Base-by-base conservation (phyloP, 2,888 invertebrate species). In the Ormyrus thymus region DNA sequence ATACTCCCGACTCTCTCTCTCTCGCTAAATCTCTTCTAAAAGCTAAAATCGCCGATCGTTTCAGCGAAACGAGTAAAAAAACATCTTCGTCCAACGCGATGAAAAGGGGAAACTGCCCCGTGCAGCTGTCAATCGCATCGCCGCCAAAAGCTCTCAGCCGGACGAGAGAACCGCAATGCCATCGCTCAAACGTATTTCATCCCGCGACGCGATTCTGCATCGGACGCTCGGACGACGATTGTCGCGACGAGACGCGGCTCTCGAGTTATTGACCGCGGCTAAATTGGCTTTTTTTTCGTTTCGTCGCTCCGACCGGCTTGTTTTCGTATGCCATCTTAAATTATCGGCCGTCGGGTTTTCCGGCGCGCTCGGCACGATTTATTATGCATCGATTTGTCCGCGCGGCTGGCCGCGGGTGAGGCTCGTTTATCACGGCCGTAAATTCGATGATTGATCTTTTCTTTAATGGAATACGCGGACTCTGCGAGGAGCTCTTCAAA, bases 381-480 rank as follows among this genome's bases (percentile, higher is more conserved):
- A 59, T 66, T 78, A 68, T 78, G 78, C 73, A 73, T 78, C 62
- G 73, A 72, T 78, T 78, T 68, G 71, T 55, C 29, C 61, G n/a
- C 46, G 13, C 7, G 10, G 9, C 46, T 51, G 46, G 11, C 29
- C n/a, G 13, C 11, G 45, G 58, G 66, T 9, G 43, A 50, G 45
- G 55, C 53, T 55, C 78, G 70, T 78, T 74, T 69, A 74, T 74
- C 64, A 64, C 15, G 8, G 9, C 6, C 8, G n/a, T 55, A 58
- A 51, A 74, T 74, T 69, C 64, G 69, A 74, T 64, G 69, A 74
- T 70, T 46, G 69, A 78, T 78, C 46, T 56, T 69, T 58, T 68
- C 62, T 58, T 73, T 73, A 51, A 68, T 55, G 51, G 29, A 65
- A 55, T 68, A 4, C 61, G 13, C 29, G 29, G 29, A 29, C 29